Base-by-base conservation (phyloP, 2,113 vertebrate genomes). In the Trochalopteron elliotii region DNA sequence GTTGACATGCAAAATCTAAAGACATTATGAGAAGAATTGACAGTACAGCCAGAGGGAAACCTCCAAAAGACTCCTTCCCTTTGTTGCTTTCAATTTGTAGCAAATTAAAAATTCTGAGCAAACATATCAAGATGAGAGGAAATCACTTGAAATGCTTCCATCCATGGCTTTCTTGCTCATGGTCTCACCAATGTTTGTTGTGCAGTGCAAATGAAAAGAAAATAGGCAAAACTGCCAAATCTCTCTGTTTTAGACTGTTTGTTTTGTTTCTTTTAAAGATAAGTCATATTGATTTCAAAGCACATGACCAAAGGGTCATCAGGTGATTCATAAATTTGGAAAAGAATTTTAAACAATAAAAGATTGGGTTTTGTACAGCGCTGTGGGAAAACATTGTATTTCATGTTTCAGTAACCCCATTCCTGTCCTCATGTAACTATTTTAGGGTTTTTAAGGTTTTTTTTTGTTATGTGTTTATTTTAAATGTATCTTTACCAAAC, bases 141-240 rank as follows among this genome's bases (percentile, higher is more conserved):
- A 97, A 97, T 94, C 80, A 91, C 88, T 96, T 45, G 96, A 96
- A 97, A 95, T 72, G 44, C 15, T 94, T 87, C 71, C 78, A 61
- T 61, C 72, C 28, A 3, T 77, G 52, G 68, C 69, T 96, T 94
- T 95, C 30, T 59, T 64, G 79, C 55, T 70, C 31, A 13, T 76
- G n/a, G 75, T 64, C 35, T 93, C 45, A 70, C 71, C 63, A 42
- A 27, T 87, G 76, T 95, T 97, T 89, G 78, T 75, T 81, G 90
- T 60, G 47, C 17, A 59, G 47, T 39, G 65, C 59, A 93, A 94
- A n/a, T 53, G 50, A 67, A 95, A 85, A 91, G 52, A 33, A 56
- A 93, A 90, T 22, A 84, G 50, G 61, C 49, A 37, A 75, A 84
- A 44, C 35, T 86, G 61, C 67, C 77, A 74, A 86, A 94, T 52